These are phyloP conservation scores for Amblyjoppa fuscipennis DNA, from an alignment of 2,888 invertebrate species.

Conservation along the genomic window DNA sequence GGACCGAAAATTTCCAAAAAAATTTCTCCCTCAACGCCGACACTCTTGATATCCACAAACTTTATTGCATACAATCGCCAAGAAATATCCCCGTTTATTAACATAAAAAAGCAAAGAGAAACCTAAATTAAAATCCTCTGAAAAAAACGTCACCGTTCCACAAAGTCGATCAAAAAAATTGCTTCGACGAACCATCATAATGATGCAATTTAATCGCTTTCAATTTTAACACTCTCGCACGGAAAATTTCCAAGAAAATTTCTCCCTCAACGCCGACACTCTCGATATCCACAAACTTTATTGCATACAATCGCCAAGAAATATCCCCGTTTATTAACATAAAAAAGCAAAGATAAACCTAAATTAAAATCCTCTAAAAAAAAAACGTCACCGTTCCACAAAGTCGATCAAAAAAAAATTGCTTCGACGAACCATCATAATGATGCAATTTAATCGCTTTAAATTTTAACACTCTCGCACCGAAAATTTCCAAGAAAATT, in stretches of 20 bases:
- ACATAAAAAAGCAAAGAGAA: neutral
- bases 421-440: neutral
- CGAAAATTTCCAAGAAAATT: no score
- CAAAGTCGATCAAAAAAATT: neutral
- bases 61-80: no score
- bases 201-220: neutral
- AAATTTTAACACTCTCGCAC: neutral
- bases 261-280: no score
- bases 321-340: neutral
- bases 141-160: conserved; percentile 20
- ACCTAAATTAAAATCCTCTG: neutral
- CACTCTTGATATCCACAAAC: no score
- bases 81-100: no score
- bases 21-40: no score
- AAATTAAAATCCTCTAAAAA: neutral
- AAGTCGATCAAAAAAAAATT: neutral
- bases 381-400: conserved; percentile 21
- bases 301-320: no score
- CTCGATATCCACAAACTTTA: no score
- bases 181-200: neutral
- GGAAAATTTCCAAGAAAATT: no score
- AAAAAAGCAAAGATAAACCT: neutral
- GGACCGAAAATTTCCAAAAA: no score
- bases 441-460: neutral
- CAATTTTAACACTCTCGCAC: neutral